phyloP scores from a whole-genome alignment of 2,797 vertebrate genomes.

The Hippocampus kuda region DNA sequence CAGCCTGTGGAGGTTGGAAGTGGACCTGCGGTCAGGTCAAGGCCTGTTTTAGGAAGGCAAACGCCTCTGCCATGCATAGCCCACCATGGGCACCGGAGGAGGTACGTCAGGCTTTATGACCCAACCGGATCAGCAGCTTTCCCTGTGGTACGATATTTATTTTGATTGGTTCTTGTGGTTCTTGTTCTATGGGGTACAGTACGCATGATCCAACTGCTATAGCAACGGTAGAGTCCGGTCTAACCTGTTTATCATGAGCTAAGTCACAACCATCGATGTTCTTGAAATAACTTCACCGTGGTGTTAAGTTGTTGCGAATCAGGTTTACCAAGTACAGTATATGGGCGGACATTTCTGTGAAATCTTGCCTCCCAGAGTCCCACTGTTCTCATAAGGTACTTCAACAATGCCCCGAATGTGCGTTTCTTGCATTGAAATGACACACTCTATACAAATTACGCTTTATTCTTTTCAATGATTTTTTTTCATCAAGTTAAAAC shows the following conservation, averaged over 20 bases:
- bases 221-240: slow-evolving; percentile 18
- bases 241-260: slow-evolving; percentile 24
- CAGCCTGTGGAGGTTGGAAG: too few species aligned
- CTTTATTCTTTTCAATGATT: slow-evolving; percentile 56
- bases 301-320: background rate
- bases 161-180: background rate
- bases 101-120: too few species aligned
- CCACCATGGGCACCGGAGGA: too few species aligned
- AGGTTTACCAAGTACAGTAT: background rate
- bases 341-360: background rate
- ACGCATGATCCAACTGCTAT: background rate
- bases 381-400: background rate
- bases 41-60: too few species aligned
- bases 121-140: too few species aligned
- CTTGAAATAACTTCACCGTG: background rate
- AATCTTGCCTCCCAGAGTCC: background rate
- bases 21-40: too few species aligned
- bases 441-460: slow-evolving; percentile 48
- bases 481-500: slow-evolving; percentile 40
- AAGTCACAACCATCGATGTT: background rate
- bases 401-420: background rate
- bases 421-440: background rate
- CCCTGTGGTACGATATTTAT: too few species aligned
- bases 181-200: background rate
- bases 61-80: too few species aligned